phyloP scores from a whole-genome alignment of 2,113 vertebrate genomes.

The Leiothrix lutea region DNA sequence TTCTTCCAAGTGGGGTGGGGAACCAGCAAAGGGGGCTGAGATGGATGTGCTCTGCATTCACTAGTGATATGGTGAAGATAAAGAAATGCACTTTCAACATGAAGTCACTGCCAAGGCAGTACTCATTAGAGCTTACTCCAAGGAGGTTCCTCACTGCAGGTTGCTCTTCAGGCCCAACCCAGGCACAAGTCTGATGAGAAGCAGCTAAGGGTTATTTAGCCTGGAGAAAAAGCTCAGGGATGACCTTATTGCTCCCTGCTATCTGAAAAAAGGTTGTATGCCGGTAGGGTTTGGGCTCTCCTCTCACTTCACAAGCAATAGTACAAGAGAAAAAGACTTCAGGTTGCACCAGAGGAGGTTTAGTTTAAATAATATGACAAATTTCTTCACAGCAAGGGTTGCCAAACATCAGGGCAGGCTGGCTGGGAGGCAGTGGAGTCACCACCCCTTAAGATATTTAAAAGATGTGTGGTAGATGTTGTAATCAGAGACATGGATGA shows the following conservation, averaged over 20 bases:
- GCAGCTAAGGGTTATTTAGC: background rate
- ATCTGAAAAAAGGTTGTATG: background rate
- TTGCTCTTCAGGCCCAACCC: background rate
- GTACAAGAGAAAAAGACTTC: background rate
- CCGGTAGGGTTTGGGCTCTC: rapidly evolving
- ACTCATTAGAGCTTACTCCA: background rate
- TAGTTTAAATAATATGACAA: background rate
- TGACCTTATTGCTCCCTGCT: background rate
- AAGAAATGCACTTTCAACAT: background rate
- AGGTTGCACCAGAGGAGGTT: background rate
- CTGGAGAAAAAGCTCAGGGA: background rate
- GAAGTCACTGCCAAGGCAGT: background rate
- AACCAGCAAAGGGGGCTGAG: background rate
- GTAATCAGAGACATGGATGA: background rate
- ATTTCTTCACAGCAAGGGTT: background rate
- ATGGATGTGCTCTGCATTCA: background rate
- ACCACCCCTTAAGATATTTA: background rate
- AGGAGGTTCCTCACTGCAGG: background rate
- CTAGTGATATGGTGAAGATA: background rate
- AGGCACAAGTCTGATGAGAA: background rate
- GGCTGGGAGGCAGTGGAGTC: background rate
- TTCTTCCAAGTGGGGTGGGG: background rate
- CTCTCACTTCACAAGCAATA: background rate
- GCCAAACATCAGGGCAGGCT: background rate
- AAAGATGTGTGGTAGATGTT: background rate